Evolutionary conservation across 2,888 invertebrate genomes (phyloP).

Genomic region (Eucera pruinosa): DNA sequence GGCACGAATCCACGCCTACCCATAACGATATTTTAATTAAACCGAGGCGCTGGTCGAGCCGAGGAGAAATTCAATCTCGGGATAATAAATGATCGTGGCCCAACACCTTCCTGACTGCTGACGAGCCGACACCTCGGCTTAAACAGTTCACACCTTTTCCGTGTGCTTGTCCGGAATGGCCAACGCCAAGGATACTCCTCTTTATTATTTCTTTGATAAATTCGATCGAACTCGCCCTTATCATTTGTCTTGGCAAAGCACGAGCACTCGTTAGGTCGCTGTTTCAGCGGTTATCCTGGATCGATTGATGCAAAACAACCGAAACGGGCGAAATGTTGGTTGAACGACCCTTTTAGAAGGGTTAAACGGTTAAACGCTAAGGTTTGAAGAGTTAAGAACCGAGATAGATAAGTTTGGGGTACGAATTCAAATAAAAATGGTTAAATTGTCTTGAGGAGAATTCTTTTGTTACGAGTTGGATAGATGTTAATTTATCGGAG

Average conservation of each 20-base stretch:
- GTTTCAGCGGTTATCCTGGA: not conserved
- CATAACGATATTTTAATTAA: conserved; percentile 85
- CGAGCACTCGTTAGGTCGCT: conserved; percentile 16
- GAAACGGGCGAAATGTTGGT: conserved; percentile 2
- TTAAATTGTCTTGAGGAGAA: not conserved
- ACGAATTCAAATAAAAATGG: not conserved
- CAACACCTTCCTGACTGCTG: conserved; percentile 82
- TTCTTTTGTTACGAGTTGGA: not conserved
- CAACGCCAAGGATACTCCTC: conserved; percentile 60
- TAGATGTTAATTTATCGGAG: no score
- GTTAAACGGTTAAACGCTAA: no score
- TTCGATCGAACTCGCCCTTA: conserved; percentile 67
- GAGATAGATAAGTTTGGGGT: not conserved
- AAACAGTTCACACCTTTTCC: conserved; percentile 82
- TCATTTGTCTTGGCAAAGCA: conserved; percentile 64
- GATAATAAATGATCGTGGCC: conserved; percentile 84
- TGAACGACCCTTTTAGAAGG: conserved; percentile 13
- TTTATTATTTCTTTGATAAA: conserved; percentile 73
- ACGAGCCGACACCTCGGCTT: conserved; percentile 78
- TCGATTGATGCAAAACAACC: conserved; percentile 10
- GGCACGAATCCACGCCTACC: conserved; percentile 83
- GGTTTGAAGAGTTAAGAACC: conserved; percentile 7
- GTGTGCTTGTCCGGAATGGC: conserved; percentile 61
- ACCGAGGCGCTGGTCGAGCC: conserved; percentile 79
- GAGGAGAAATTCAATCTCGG: conserved; percentile 84